Evolutionary conservation across 1,140 invertebrate species (phyloP), one percentile per base, ranked within the genome.

Genomic region (Glomeris maerens): DNA sequence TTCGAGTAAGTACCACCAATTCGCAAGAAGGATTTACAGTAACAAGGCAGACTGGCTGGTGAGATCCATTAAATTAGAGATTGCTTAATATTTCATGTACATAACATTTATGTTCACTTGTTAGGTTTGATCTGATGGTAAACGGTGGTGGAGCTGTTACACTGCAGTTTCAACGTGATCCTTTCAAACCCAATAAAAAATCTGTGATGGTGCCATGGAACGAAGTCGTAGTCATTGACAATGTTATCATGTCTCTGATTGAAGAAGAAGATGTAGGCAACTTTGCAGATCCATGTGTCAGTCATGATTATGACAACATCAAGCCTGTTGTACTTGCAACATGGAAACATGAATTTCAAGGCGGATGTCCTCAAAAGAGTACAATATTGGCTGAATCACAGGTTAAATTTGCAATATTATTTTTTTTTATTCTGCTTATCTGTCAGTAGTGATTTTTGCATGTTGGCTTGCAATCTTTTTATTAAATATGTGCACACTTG

Each of bases 191-290:
- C 1, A 81, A 88, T 55, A 84, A 78, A n/a, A 78, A 85, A 61
- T 90, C 93, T 48, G 84, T 96, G 2, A 88, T 85, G 63, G 87
- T 96, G 20, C 90, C 90, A 2, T 95, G 92, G 89, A 98, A 98
- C 70, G 88, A 94, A 76, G 83, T 88, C 47, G 81, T 93, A 10
- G 89, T 92, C 42, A 89, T 92, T 53, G 84, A 91, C 57, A 80
- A 82, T 28, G 78, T 91, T 26, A 66, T 81, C 0, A 90, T 92
- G 86, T 83, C 83, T 55, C 80, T 80, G 13, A 78, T 80, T 1
- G 83, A 89, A 46, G 83, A 88, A 42, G 83, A 83, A 60, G 66
- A 74, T 13, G 45, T 64, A 22, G 57, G 52, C 10, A 52, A 46
- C 38, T 60, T 49, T 31, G 84, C 83, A 59, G 53, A 39, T 39